phyloP scores from a whole-genome alignment of 64 coral and sea anemone species.

The Cladopsammia gracilis region DNA sequence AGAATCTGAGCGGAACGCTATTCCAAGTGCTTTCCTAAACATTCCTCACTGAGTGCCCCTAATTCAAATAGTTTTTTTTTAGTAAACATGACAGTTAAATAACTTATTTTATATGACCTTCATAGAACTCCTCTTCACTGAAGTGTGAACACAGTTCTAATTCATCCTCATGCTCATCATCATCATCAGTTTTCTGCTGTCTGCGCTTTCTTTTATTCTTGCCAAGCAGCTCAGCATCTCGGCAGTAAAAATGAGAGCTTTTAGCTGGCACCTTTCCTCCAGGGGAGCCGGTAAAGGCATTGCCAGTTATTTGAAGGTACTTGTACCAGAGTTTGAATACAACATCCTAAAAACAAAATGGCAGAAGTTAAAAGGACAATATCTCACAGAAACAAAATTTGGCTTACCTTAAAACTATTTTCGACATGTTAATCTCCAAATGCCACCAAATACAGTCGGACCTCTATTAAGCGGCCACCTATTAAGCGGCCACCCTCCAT shows the following conservation, averaged over 20 bases:
- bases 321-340: constrained; percentile 84
- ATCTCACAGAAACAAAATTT: too few species aligned
- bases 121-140: constrained; percentile 75
- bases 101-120: constrained; percentile 27
- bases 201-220: constrained; percentile 24
- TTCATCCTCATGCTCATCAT: constrained; percentile 45
- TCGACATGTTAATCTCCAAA: too few species aligned
- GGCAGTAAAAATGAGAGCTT: constrained; percentile 5
- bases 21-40: too few species aligned
- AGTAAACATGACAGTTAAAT: too few species aligned
- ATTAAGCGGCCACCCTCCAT: too few species aligned
- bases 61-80: too few species aligned
- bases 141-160: constrained; percentile 86
- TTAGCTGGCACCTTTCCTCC: not conserved
- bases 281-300: constrained; percentile 58
- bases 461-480: too few species aligned
- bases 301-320: constrained; percentile 56
- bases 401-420: too few species aligned
- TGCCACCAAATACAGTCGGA: too few species aligned
- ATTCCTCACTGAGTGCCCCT: too few species aligned
- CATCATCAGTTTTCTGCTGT: not conserved
- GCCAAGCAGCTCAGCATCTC: constrained; percentile 55
- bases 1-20: too few species aligned
- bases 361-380: too few species aligned
- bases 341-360: constrained; percentile 54